A percentile compares a stretch with the other conserved stretches of the same genome.
Conservation (phyloP, 2,888 invertebrate genomes). For the Embidobia sp. region DNA sequence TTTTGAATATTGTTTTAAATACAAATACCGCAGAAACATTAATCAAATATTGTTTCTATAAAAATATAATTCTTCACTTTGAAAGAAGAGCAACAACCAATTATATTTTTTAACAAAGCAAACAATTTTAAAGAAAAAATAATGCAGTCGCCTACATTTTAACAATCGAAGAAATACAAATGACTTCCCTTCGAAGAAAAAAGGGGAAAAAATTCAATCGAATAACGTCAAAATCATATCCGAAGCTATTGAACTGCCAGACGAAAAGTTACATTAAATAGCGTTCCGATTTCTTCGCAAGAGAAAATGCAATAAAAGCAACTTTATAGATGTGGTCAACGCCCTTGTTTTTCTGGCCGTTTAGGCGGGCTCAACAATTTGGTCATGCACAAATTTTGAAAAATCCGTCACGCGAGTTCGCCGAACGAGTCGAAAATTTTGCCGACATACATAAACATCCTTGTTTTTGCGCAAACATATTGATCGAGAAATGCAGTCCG, state of each 20-base stretch:
- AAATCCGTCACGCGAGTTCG: conserved; percentile 11
- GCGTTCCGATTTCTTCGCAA: conserved; percentile 11
- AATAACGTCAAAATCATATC: conserved; percentile 1
- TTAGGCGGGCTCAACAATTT: conserved; percentile 10
- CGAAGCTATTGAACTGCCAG: conserved; percentile 10
- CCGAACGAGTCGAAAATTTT: conserved; percentile 20
- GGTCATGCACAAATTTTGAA: conserved; percentile 4
- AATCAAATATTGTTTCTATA: no score
- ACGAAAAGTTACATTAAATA: conserved; percentile 11
- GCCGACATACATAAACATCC: conserved; percentile 31
- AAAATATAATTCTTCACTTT: no score
- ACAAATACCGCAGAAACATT: no score
- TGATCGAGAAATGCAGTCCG: conserved; percentile 24
- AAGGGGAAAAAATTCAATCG: neutral
- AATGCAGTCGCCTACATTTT: no score
- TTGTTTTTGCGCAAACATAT: conserved; percentile 52
- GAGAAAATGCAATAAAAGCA: conserved; percentile 14
- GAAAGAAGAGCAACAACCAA: no score
- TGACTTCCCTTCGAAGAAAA: no score
- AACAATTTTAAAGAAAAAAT: no score
- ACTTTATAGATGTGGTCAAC: conserved; percentile 31
- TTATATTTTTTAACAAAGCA: no score
- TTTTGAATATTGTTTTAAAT: no score
- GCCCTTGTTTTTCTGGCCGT: conserved; percentile 36
- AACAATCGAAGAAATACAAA: no score